Evolutionary conservation across 1,140 invertebrate genomes (phyloP), one percentile per base, ranked within the genome.

Genomic region (Varroa destructor): DNA sequence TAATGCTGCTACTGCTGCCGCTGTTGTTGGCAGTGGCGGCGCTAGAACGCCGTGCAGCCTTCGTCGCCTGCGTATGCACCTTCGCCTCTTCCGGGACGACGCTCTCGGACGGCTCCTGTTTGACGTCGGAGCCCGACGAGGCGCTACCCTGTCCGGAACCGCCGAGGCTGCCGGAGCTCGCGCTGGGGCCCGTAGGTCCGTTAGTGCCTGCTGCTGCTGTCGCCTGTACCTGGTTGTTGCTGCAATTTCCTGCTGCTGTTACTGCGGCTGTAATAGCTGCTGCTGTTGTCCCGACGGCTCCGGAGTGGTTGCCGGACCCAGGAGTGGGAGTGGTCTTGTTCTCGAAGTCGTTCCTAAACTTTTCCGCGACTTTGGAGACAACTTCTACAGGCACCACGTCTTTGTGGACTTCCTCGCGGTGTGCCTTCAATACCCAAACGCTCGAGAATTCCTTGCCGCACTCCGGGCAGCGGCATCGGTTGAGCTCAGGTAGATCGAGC

Each of bases 361-460:
- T 88, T 80, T 93, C 88, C 46, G 90, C 90, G 81, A 93, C 93
- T 79, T 90, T 87, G 81, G 94, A 91, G 58, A 95, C 83, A 77
- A 90, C 88, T 77, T 92, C 88, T 40, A 89, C 82, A 12, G 91
- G 91, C 71, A 96, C 89, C 79, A 92, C 83, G 79, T 91, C 88
- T 77, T 89, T 88, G 81, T 96, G 93, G 73, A 93, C 87, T 84
- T 95, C 91, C 84, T 96, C 92, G 81, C 89, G 90, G 80, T 97
- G 92, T 75, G 91, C 88, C 81, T 95, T 95, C 78, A 96, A 82
- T 73, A 95, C 91, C 87, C 92, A 95, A 73, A 94, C 89, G 82
- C 90, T 93, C 75, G 90, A 93, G 81, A 96, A 95, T 78, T 90
- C 88, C 81, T 94, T 94, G 75, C 87, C 87, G 81, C 93, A 97